These are phyloP conservation scores for Nematostella vectensis DNA, from an alignment of 92 coral and sea anemone genomes.

Conservation along the genomic window DNA sequence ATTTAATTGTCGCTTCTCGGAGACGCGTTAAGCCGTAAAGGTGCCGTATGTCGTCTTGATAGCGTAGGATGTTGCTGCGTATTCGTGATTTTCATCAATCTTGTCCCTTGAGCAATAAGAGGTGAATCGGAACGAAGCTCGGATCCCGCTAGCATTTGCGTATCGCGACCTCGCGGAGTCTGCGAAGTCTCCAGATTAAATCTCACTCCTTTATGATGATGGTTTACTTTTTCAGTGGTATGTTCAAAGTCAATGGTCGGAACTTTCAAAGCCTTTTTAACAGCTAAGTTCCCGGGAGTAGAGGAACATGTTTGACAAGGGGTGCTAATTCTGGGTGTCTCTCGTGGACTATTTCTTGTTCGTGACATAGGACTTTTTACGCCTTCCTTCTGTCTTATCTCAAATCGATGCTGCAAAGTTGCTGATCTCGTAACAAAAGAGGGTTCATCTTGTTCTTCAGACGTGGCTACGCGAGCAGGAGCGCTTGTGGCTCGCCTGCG, in stretches of 20 bases:
- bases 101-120: conserved; percentile 6
- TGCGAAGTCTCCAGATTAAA: neutral
- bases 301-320: neutral
- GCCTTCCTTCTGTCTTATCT: neutral
- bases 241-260: no score
- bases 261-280: neutral
- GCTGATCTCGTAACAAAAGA: conserved; percentile 1
- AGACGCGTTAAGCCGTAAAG: neutral
- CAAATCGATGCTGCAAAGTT: neutral
- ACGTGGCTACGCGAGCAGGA: conserved; percentile 9
- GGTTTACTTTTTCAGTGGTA: neutral
- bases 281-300: neutral
- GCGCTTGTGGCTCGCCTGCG: conserved; percentile 41
- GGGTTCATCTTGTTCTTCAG: neutral
- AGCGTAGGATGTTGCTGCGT: neutral
- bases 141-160: neutral
- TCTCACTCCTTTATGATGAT: neutral
- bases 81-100: conserved; percentile 7
- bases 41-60: conserved; percentile 1
- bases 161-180: neutral
- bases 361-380: neutral
- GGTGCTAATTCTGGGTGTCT: neutral
- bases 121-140: neutral
- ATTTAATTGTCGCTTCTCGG: no score
- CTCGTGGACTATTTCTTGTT: neutral